Base-by-base conservation (phyloP, 2,797 vertebrate genomes). In the Pyrocephalus nanus region DNA sequence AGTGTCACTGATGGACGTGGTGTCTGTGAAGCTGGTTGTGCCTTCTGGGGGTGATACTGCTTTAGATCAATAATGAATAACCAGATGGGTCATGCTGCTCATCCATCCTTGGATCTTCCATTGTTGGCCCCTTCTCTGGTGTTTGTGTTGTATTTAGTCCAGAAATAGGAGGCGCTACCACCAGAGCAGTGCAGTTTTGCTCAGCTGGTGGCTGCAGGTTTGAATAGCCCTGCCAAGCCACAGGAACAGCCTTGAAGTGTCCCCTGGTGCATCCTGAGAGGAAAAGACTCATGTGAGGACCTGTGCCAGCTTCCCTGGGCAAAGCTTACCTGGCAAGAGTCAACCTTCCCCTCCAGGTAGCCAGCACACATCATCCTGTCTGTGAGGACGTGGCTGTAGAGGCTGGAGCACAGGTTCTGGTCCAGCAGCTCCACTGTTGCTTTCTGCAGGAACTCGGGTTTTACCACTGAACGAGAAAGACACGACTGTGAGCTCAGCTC, bases 311-410 rank as follows among this genome's bases (percentile, higher is more conserved):
- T 70, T 61, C 69, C 72, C 62, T 43, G 58, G 54, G 66, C n/a
- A 81, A 69, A 38, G 40, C 94, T 90, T 93, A 99, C 99, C 99
- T 99, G 99, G 95, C 99, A 99, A 29, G 99, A 99, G 95, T 99
- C 99, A 34, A 99, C 98, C 62, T 98, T 99, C 77, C 99, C 99
- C 40, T 99, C 98, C 96, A 99, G 97, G 95, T 99, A 99, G 58
- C 99, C 99, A 1, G 99, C 99, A 38, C 99, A 99, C 97, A 99
- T 71, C 99, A 99, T 99, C 97, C 98, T 98, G 61, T 98, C 97
- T 0, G 99, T 99, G 79, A 99, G 96, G 0, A 94, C 95, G 5
- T 98, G 98, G 96, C 98, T 98, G 62, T 99, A 99, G 5, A 99
- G 98, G 50, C 97, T 97, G 81, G 98, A 98, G 77, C 99, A 99